phyloP scores from a whole-genome alignment of 2,113 vertebrate genomes.

The Mustela lutreola region DNA sequence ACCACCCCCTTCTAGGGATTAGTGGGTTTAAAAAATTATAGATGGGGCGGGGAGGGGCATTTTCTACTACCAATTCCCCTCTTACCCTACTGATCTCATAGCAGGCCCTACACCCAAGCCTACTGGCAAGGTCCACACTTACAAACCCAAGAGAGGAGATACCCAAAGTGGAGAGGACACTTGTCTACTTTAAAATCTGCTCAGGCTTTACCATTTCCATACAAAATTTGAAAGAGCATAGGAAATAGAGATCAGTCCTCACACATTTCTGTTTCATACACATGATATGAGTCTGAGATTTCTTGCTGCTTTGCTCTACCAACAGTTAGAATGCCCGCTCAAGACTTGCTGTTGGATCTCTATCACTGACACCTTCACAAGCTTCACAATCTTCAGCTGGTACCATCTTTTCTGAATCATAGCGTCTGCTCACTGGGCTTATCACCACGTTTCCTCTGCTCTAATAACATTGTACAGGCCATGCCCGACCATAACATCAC shows the following conservation, averaged over 20 bases:
- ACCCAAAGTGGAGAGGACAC: not conserved
- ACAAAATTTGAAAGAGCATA: not conserved
- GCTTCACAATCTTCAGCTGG: not conserved
- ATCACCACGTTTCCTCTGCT: not conserved
- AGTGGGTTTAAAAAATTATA: not conserved
- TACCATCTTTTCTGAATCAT: not conserved
- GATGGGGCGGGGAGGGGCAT: not conserved
- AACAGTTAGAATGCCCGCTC: not conserved
- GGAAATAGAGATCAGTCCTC: not conserved
- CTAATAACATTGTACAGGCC: not conserved
- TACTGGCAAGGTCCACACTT: too few species aligned
- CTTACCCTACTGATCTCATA: not conserved
- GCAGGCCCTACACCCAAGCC: not conserved
- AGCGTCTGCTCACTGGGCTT: not conserved
- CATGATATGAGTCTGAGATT: not conserved
- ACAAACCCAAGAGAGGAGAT: not conserved
- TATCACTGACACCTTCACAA: not conserved
- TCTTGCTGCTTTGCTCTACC: not conserved
- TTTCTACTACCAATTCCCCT: not conserved
- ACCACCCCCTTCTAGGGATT: not conserved
- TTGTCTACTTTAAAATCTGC: not conserved
- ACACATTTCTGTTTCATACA: not conserved
- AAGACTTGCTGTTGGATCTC: not conserved
- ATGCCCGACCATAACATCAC: not conserved
- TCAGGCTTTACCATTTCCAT: not conserved